A percentile compares a stretch with the other conserved stretches of the same genome.
These are phyloP conservation scores for Hyles euphorbiae DNA, from an alignment of 1,140 invertebrate species.

Conservation along the genomic window DNA sequence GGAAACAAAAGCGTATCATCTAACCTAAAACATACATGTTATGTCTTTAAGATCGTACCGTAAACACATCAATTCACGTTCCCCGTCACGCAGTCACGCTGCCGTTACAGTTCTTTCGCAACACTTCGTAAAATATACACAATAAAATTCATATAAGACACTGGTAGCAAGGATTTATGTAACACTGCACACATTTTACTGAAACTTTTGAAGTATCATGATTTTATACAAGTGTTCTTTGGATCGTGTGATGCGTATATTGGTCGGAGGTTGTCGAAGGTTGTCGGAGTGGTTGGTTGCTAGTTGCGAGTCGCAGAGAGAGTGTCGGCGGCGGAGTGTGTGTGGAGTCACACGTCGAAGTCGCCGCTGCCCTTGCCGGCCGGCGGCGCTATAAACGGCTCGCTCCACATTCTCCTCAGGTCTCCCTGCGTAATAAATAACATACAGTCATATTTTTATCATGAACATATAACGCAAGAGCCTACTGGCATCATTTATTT, in stretches of 20 bases:
- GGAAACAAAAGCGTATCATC: slow-evolving; percentile 31
- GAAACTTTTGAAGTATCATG: no score
- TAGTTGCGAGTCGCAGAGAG: slow-evolving; percentile 6
- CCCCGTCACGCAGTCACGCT: slow-evolving; percentile 16
- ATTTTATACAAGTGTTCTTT: background rate
- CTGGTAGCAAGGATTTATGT: no score
- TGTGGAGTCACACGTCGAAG: slow-evolving; percentile 66
- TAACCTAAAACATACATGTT: slow-evolving; percentile 36
- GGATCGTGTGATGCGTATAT: background rate
- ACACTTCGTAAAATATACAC: no score
- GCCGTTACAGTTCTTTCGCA: no score
- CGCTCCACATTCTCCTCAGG: slow-evolving; percentile 97
- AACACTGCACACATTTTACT: no score
- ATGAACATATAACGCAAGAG: background rate
- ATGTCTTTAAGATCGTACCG: slow-evolving; percentile 27
- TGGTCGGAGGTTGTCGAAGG: background rate
- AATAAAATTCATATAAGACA: no score
- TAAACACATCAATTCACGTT: slow-evolving; percentile 24
- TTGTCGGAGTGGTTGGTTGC: background rate
- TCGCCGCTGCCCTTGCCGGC: slow-evolving; percentile 78
- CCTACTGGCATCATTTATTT: background rate
- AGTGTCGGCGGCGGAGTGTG: slow-evolving; percentile 5
- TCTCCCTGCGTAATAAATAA: slow-evolving; percentile 83
- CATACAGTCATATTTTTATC: background rate
- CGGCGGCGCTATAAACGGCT: slow-evolving; percentile 92